Percentiles rank a stretch among this genome's conserved stretches.
These are phyloP conservation scores for Drosophila varians DNA, from an alignment of 1,140 invertebrate genomes.

Conservation along the genomic window DNA sequence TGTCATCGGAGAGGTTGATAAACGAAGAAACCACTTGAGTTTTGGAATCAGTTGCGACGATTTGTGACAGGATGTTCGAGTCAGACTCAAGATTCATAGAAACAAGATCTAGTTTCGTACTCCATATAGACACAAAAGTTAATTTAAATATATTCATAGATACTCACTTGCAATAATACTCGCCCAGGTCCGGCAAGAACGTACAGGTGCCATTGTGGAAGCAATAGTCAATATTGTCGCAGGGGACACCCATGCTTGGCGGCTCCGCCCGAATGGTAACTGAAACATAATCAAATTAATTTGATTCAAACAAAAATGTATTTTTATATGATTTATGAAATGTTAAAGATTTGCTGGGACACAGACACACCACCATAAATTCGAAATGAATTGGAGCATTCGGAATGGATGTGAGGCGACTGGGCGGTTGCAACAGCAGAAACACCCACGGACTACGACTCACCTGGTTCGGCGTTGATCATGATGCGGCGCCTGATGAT, in stretches of 20 bases:
- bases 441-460: slow-evolving; percentile 26
- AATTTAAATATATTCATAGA: neutral
- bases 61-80: slow-evolving; percentile 18
- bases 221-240: slow-evolving; percentile 85
- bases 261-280: slow-evolving; percentile 42
- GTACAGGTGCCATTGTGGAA: slow-evolving; percentile 92
- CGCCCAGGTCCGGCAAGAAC: slow-evolving; percentile 90
- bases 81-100: slow-evolving; percentile 9
- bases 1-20: slow-evolving; percentile 68
- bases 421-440: slow-evolving; percentile 1
- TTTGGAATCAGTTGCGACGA: slow-evolving; percentile 34
- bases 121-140: neutral
- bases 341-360: too few species aligned
- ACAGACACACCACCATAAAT: too few species aligned
- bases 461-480: slow-evolving; percentile 78
- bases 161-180: slow-evolving; percentile 92
- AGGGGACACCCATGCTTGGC: slow-evolving; percentile 60
- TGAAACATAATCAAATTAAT: slow-evolving; percentile 31
- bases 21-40: slow-evolving; percentile 61
- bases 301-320: slow-evolving; percentile 24
- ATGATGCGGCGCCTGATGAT: slow-evolving; percentile 72
- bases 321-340: slow-evolving; percentile 10
- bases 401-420: slow-evolving; percentile 23
- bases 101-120: neutral
- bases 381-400: slow-evolving; percentile 73